A percentile compares a stretch with the other conserved stretches of the same genome.
Conservation (phyloP, 1,140 invertebrate species). For the Daktulosphaira vitifoliae region DNA sequence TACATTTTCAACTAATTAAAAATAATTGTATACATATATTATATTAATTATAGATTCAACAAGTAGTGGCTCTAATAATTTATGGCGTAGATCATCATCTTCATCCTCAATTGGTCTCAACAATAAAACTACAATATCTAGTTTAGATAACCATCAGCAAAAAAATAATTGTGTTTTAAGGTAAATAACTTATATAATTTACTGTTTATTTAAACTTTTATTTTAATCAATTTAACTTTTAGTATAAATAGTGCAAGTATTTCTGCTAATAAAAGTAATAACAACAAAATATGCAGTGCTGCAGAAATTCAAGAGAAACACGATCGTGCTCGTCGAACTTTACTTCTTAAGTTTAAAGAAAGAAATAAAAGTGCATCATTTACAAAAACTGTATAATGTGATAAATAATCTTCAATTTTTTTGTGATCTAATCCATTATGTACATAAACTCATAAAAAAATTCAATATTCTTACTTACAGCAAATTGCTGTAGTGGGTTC, state of each 20-base stretch:
- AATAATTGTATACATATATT: too few species aligned
- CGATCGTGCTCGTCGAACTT: background rate
- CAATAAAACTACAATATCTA: background rate
- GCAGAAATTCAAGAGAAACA: constrained; percentile 19
- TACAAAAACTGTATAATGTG: too few species aligned
- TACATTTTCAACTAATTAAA: too few species aligned
- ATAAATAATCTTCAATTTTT: too few species aligned
- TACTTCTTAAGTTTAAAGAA: constrained; percentile 2
- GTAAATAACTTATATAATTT: background rate
- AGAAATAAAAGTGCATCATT: constrained; percentile 8
- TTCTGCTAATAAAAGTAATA: too few species aligned
- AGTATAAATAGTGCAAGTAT: too few species aligned
- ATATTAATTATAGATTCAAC: too few species aligned
- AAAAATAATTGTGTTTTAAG: background rate
- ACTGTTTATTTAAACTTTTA: background rate
- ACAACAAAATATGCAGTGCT: background rate
- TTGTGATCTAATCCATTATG: too few species aligned
- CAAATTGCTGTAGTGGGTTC: too few species aligned
- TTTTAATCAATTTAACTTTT: background rate
- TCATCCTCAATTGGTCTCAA: background rate
- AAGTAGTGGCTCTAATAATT: too few species aligned
- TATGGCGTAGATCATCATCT: background rate
- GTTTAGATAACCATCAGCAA: background rate
- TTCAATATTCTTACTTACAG: too few species aligned
- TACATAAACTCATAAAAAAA: too few species aligned